Evolutionary conservation across 2,888 invertebrate species (phyloP).

Genomic region (Morpho deidamia): DNA sequence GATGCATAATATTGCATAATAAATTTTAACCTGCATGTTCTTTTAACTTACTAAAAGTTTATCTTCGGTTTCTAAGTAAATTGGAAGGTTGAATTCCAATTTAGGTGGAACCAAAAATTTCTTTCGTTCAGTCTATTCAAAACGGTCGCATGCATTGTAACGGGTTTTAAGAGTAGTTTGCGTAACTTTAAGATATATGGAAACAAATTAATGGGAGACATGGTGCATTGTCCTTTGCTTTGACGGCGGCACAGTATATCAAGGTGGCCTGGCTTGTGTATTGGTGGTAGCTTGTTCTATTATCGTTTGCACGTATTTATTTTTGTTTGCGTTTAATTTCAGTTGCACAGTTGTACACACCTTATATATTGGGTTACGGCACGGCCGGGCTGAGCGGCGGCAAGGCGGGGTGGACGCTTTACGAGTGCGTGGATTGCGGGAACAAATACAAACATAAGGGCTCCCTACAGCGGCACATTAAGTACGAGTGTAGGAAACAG

Average conservation of each 20-base stretch:
- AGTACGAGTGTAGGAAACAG: slow-evolving; percentile 86
- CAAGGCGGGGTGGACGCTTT: slow-evolving; percentile 70
- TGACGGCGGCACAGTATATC: slow-evolving; percentile 48
- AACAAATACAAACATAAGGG: slow-evolving; percentile 91
- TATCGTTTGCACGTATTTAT: slow-evolving; percentile 69
- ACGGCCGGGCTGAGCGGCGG: slow-evolving; percentile 62
- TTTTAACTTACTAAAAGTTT: slow-evolving; percentile 23
- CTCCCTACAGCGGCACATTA: slow-evolving; percentile 86
- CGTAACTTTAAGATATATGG: slow-evolving; percentile 35
- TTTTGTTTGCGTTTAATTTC: slow-evolving; percentile 74
- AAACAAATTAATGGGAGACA: slow-evolving; percentile 74
- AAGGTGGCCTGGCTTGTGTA: slow-evolving; percentile 65
- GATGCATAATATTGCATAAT: slow-evolving; percentile 11
- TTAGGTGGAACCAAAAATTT: slow-evolving; percentile 6
- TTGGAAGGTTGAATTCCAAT: slow-evolving; percentile 13
- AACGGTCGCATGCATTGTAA: slow-evolving; percentile 47
- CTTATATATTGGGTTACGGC: slow-evolving; percentile 76
- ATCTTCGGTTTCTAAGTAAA: slow-evolving; percentile 14
- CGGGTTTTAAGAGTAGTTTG: slow-evolving; percentile 33
- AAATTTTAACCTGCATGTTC: slow-evolving; percentile 28
- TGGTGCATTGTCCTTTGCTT: slow-evolving; percentile 75
- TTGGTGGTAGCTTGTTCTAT: slow-evolving; percentile 53
- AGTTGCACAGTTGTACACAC: slow-evolving; percentile 78
- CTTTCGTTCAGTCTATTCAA: slow-evolving; percentile 8
- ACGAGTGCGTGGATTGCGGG: slow-evolving; percentile 85